These are phyloP conservation scores for Microtus montanus DNA, from an alignment of 2,113 vertebrate species.

Conservation along the genomic window DNA sequence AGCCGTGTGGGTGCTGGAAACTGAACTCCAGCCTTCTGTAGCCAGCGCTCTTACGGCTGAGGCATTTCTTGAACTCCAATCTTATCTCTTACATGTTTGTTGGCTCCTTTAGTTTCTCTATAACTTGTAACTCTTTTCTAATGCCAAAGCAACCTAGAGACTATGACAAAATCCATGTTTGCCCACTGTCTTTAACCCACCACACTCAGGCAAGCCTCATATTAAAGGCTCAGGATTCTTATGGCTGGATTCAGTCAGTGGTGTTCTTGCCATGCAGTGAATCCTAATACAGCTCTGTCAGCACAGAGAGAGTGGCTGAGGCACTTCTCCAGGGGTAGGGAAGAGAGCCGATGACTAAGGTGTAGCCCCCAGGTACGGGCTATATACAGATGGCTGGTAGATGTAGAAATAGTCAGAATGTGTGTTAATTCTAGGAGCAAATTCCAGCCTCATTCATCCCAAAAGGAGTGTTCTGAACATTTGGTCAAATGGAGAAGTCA, in stretches of 20 bases:
- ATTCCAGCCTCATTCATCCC: neutral
- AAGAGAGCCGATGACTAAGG: neutral
- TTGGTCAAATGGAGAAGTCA: neutral
- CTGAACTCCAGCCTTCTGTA: neutral
- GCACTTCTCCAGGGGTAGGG: neutral
- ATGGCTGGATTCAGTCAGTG: neutral
- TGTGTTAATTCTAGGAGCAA: neutral
- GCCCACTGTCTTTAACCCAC: neutral
- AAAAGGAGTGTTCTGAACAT: no score
- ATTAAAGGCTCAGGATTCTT: neutral
- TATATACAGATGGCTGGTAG: neutral
- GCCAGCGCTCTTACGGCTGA: no score
- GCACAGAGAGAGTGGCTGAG: neutral
- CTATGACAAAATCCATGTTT: neutral
- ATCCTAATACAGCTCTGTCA: neutral
- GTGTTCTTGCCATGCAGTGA: neutral
- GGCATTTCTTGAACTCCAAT: neutral
- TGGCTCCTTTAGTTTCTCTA: neutral
- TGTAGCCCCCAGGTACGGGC: neutral
- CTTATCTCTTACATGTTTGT: neutral
- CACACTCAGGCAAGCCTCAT: neutral
- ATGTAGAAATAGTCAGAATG: neutral
- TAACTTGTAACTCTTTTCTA: neutral
- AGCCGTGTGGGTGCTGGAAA: neutral
- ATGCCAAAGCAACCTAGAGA: neutral